Conservation (phyloP, 2,113 vertebrate species). For the Potamarius usumacintae region DNA sequence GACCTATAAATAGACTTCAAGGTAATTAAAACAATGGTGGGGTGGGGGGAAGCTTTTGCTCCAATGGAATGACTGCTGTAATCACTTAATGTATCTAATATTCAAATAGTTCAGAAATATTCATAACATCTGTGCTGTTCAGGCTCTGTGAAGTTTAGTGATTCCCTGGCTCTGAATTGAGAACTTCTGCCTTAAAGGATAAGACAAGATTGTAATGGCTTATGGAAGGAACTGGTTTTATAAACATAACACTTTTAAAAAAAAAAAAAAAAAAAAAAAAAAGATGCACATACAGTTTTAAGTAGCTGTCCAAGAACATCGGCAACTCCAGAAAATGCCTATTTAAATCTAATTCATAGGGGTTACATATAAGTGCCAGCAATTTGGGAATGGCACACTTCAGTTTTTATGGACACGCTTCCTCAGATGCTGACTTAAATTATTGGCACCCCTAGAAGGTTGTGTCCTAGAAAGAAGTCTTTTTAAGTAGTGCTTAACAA, state of each 20-base stretch:
- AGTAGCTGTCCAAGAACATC: background rate
- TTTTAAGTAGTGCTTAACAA: too few relatives aligned
- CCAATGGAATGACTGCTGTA: too few relatives aligned
- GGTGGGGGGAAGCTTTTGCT: too few relatives aligned
- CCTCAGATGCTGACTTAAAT: background rate
- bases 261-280: background rate
- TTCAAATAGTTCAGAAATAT: background rate
- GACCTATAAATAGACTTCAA: background rate
- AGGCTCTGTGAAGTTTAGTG: background rate
- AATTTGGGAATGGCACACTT: background rate
- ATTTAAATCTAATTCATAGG: background rate
- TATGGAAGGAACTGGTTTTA: background rate
- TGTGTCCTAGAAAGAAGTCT: background rate
- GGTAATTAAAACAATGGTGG: background rate
- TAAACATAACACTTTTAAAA: background rate
- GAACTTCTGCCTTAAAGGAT: background rate
- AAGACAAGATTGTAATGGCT: background rate
- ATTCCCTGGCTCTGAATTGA: background rate
- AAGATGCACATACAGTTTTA: background rate
- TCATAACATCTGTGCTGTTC: too few relatives aligned
- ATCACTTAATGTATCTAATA: background rate
- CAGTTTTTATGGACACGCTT: too few relatives aligned
- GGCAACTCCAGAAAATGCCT: background rate
- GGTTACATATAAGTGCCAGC: background rate
- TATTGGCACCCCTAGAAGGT: background rate